Conservation (phyloP, 2,113 vertebrate genomes). For the Grantiella picta region DNA sequence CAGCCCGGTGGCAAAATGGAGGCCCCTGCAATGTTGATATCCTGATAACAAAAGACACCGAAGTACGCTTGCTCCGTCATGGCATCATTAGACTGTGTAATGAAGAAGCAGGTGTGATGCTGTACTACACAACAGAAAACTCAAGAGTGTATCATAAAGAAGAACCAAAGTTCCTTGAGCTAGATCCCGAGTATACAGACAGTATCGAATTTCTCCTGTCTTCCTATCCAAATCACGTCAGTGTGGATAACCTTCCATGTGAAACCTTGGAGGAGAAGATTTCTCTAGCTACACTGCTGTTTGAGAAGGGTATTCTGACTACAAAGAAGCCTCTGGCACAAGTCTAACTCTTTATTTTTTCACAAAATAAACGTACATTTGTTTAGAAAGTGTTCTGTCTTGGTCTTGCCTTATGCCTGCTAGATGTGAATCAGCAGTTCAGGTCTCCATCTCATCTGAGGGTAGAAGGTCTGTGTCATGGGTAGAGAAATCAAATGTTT, state of each 20-base stretch:
- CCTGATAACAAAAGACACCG: conserved; percentile 77
- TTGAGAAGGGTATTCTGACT: conserved; percentile 78
- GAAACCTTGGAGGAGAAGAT: conserved; percentile 79
- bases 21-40: conserved; percentile 64
- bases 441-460: background rate
- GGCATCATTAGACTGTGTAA: conserved; percentile 87
- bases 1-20: conserved; percentile 78
- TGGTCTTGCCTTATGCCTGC: background rate
- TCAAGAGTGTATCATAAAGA: conserved; percentile 94
- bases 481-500: background rate
- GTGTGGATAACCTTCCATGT: conserved; percentile 82
- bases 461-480: background rate
- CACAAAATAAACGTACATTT: conserved; percentile 19
- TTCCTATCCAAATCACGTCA: conserved; percentile 86
- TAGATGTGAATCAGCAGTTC: background rate
- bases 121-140: conserved; percentile 90
- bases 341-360: background rate
- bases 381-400: background rate
- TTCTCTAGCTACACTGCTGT: conserved; percentile 72
- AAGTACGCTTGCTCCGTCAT: conserved; percentile 82
- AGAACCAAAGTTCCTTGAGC: conserved; percentile 86
- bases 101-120: conserved; percentile 80
- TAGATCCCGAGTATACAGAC: conserved; percentile 85
- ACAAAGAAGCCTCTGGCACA: conserved; percentile 70
- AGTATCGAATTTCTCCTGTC: conserved; percentile 88